Evolutionary conservation across 2,888 invertebrate species (phyloP), one percentile per base, ranked within the genome.

Genomic region (Acheta domesticus): DNA sequence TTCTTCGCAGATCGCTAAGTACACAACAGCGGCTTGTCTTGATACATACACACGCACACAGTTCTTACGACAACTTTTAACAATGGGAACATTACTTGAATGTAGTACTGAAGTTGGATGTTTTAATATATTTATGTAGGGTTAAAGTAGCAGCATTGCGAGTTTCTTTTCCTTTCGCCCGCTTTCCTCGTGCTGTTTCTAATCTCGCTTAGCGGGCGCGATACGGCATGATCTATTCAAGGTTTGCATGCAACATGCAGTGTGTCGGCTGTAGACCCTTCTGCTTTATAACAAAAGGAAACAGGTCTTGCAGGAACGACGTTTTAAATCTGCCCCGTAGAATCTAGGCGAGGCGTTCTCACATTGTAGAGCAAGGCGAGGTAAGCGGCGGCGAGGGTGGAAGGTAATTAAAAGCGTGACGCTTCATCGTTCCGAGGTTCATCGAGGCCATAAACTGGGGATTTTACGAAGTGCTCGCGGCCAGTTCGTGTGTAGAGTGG

Each of bases 81-180:
- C 62, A 62, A 62, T 62, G 62, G 36, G 62, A 62, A 62, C 62
- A 62, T 62, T 62, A n/a, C n/a, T 62, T 62, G 62, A 62, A 62
- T 3, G 62, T 12, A 19, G 62, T 62, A n/a, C 62, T 62, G 62
- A 62, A 36, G 62, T n/a, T 62, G 62, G 8, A 19, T 62, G 62
- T 62, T 62, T 36, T 62, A 62, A 62, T 62, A 36, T 62, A 62
- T 62, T 62, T 62, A 62, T 62, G 62, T 62, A 19, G 62, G 16
- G 62, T n/a, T n/a, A 62, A 62, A 16, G 62, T 62, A 16, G 62
- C 62, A 62, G n/a, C n/a, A 62, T 12, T 11, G 16, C n/a, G 62
- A n/a, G 16, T 62, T n/a, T 62, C 11, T 12, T n/a, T 62, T 62
- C 11, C n/a, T 12, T n/a, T 62, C 11, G 5, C 4, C 16, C 3